These are phyloP conservation scores for Ochropleura plecta DNA, from an alignment of 2,888 invertebrate genomes.

Conservation along the genomic window DNA sequence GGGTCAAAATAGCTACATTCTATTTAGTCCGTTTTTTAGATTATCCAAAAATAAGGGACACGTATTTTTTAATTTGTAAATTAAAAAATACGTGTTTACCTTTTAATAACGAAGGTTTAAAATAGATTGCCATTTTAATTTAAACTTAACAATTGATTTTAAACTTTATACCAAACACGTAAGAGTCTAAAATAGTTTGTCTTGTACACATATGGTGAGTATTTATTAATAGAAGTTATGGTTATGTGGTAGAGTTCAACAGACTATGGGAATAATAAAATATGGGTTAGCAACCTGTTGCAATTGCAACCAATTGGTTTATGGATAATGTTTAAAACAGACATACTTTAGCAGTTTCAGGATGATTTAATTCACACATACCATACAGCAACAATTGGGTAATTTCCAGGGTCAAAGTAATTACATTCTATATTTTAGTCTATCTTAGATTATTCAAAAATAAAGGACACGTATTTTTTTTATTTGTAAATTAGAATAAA, in stretches of 20 bases:
- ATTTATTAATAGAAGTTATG: constrained; percentile 52
- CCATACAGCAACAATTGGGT: no score
- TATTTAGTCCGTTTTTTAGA: no score
- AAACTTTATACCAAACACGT: background rate
- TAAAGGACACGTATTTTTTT: no score
- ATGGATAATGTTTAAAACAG: constrained; percentile 44
- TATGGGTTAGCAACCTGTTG: constrained; percentile 57
- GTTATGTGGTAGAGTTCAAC: constrained; percentile 52
- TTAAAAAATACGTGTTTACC: no score
- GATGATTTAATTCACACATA: constrained; percentile 38
- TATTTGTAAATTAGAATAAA: no score
- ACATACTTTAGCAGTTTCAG: background rate
- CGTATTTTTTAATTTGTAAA: no score
- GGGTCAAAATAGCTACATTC: no score
- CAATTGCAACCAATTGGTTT: no score
- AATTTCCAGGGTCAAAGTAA: no score
- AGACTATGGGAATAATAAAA: constrained; percentile 48
- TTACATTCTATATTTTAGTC: no score
- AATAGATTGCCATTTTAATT: constrained; percentile 26
- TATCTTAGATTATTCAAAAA: no score
- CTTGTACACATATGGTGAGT: constrained; percentile 3
- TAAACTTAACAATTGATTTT: constrained; percentile 14
- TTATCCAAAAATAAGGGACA: no score
- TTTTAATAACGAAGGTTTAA: background rate
- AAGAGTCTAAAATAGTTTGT: constrained; percentile 9